Base-by-base conservation (phyloP, 2,888 invertebrate genomes). In the Aproaerema taeniolella region DNA sequence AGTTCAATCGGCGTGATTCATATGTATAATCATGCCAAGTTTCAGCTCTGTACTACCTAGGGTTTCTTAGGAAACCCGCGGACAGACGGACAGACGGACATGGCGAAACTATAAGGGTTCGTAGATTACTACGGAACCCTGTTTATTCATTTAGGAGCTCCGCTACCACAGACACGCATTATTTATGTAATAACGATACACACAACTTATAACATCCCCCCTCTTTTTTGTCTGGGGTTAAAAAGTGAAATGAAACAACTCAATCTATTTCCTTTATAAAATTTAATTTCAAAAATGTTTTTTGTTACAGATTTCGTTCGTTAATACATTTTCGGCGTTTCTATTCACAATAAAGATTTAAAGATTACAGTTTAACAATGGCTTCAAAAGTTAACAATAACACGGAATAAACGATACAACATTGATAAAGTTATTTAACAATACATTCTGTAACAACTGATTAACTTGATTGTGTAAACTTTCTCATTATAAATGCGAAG, bases 401-500 rank as follows among this genome's bases (percentile, higher is more conserved):
- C n/a, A n/a, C 44, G 43, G 41, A 29, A 35, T 43, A 36, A 25
- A 43, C 32, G 38, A 20, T 11, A 30, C 39, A 40, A 49, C 40
- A 43, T 41, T 26, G 31, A 37, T 36, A 34, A 38, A 39, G 38
- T 32, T 41, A 20, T 33, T 39, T 31, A 38, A 31, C 24, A 34
- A 35, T 25, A 34, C 25, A 28, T 45, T 43, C 32, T 33, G 46
- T 60, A 71, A 69, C 61, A 66, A 53, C 54, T 43, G 45, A 53
- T 63, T 63, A 61, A 67, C 48, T 63, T 58, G 57, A 11, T 11
- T n/a, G n/a, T n/a, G n/a, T n/a, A n/a, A n/a, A n/a, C n/a, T n/a
- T n/a, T n/a, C n/a, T n/a, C n/a, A n/a, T 32, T 30, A 50, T 46
- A 44, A 52, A 47, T 47, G 42, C 52, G 44, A 42, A 49, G 46